Evolutionary conservation across 2,888 invertebrate genomes (phyloP), one percentile per base, ranked within the genome.

Genomic region (Agonum fuliginosum): DNA sequence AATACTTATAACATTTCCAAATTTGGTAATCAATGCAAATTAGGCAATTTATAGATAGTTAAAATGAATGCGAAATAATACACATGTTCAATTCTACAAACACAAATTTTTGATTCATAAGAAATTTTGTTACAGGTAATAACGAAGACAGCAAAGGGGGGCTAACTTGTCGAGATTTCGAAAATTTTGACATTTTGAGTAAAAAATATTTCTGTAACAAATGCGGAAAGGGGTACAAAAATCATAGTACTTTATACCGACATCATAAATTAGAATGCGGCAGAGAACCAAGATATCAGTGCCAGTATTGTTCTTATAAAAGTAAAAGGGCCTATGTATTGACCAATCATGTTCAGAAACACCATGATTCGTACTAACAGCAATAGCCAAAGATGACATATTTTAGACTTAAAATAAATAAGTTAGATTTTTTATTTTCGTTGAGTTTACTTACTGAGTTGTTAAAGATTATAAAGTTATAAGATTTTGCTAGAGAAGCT

Each of bases 261-360:
- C 87, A 88, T 79, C 84, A 86, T 62, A 83, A 84, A 10, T 81
- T 85, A 46, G 88, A 88, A 78, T 88, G 88, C 78, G 86, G 86
- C 8, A 84, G 85, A 76, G 79, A 82, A 24, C 86, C 87, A 0
- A 84, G 82, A 12, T 86, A 83, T 78, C 78, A 79, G 41, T 88
- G 88, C 78, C 79, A 80, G n/a, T 81, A 82, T 73, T 85, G 84
- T 78, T 30, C 30, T 8, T 51, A 22, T 51, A 24, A 51, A 2
- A 46, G 27, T 14, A 71, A 46, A 54, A 10, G 54, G 24, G 54
- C 54, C 5, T 54, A 54, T 24, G 20, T 54, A 20, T 20, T 54
- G 2, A 20, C 20, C 3, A 54, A 54, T 12, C 54, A 54, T 54
- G 24, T 54, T 10, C 12, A 22, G 54, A 54, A 54, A 54, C 20